Percentiles rank a stretch among this genome's conserved stretches.
Conservation (phyloP, 2,113 vertebrate species). For the Colius striatus region DNA sequence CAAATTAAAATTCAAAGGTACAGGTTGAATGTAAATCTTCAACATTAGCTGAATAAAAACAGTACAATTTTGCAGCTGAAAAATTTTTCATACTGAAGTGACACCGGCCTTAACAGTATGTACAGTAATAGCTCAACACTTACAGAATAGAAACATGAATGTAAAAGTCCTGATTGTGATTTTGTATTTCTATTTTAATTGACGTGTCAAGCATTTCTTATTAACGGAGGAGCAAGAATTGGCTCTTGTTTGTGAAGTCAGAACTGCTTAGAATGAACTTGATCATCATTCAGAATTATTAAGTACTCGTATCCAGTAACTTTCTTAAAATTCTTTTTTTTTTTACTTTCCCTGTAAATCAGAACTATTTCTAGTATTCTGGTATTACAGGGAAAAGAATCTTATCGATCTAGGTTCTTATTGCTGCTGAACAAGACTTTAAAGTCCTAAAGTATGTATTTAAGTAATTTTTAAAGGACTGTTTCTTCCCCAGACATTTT, state of each 20-base stretch:
- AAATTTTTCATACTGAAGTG: background rate
- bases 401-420: background rate
- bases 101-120: background rate
- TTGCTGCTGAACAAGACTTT: background rate
- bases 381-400: background rate
- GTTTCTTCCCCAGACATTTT: background rate
- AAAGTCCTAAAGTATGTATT: background rate
- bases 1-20: background rate
- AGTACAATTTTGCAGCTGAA: background rate
- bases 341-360: background rate
- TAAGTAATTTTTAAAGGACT: background rate
- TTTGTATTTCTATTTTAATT: background rate
- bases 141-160: background rate
- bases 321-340: background rate
- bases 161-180: background rate
- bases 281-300: background rate
- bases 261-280: background rate
- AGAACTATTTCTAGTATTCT: background rate
- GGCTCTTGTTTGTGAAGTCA: background rate
- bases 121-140: background rate
- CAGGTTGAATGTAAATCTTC: background rate
- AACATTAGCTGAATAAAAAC: background rate
- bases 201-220: background rate
- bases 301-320: background rate
- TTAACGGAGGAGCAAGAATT: background rate